Conservation (phyloP, 2,797 vertebrate species). For the Neosilurus hyrtlii region DNA sequence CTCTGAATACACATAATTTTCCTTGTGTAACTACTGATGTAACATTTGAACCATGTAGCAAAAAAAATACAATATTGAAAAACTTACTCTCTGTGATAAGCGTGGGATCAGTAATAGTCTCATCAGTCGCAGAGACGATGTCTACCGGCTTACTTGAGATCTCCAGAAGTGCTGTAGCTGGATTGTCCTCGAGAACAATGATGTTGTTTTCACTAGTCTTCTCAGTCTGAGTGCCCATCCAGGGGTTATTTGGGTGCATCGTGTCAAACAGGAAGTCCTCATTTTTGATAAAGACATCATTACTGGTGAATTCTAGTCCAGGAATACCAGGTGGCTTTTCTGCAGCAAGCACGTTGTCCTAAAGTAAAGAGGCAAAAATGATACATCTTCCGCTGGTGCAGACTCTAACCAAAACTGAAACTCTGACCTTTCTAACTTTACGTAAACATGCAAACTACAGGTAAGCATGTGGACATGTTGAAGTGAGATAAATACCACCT, state of each 20-base stretch:
- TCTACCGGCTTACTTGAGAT: constrained; percentile 35
- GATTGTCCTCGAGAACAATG: constrained; percentile 65
- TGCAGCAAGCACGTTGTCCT: constrained; percentile 82
- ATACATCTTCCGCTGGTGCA: neutral
- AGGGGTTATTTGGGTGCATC: constrained; percentile 53
- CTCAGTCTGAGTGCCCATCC: constrained; percentile 51
- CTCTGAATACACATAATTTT: neutral
- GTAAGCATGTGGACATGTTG: neutral
- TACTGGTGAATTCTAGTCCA: constrained; percentile 54
- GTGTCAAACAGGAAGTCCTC: constrained; percentile 66
- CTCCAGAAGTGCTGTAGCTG: neutral
- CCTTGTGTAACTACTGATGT: neutral
- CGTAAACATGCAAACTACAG: neutral
- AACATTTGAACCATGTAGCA: too few relatives aligned
- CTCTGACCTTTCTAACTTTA: neutral
- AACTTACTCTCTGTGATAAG: constrained; percentile 51
- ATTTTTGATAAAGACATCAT: constrained; percentile 63
- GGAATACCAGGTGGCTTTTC: constrained; percentile 80
- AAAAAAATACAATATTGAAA: neutral
- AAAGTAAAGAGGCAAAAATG: constrained; percentile 54
- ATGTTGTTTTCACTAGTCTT: constrained; percentile 70
- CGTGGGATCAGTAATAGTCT: neutral
- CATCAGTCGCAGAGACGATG: constrained; percentile 35
- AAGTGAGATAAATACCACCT: neutral
- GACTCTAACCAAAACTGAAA: neutral